These are phyloP conservation scores for Apamea anceps DNA, from an alignment of 2,888 invertebrate genomes.

Conservation along the genomic window DNA sequence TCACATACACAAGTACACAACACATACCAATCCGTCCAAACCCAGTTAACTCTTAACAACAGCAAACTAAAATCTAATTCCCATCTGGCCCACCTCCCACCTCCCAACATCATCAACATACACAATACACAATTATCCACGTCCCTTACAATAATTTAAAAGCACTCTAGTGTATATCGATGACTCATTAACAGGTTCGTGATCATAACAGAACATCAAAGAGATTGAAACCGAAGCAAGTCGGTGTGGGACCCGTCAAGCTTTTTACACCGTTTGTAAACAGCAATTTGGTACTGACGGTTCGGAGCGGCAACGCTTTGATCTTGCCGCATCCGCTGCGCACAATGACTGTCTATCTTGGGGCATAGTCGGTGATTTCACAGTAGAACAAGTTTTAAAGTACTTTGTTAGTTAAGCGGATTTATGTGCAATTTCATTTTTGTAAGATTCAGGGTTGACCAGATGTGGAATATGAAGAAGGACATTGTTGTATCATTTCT, in stretches of 20 bases:
- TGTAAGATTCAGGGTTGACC: conserved; percentile 25
- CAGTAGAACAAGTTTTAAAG: conserved; percentile 68
- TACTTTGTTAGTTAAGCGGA: conserved; percentile 64
- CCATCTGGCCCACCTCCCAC: conserved; percentile 51
- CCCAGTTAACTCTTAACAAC: conserved; percentile 42
- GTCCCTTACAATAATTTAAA: conserved; percentile 71
- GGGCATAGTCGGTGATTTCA: conserved; percentile 68
- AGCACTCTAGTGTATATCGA: conserved; percentile 69
- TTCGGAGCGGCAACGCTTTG: conserved; percentile 76
- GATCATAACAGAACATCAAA: conserved; percentile 75
- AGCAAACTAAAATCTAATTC: conserved; percentile 58
- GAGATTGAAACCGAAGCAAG: conserved; percentile 69
- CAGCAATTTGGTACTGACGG: conserved; percentile 82
- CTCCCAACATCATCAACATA: conserved; percentile 57
- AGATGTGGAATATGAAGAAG: not conserved
- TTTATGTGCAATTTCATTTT: conserved; percentile 61
- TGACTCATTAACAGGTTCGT: conserved; percentile 75
- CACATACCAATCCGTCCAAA: conserved; percentile 19
- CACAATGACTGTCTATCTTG: conserved; percentile 81
- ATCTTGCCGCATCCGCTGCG: conserved; percentile 86
- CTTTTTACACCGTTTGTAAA: conserved; percentile 83
- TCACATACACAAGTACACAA: not conserved
- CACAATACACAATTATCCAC: conserved; percentile 64
- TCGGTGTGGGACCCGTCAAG: conserved; percentile 82
- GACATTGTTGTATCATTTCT: not conserved